Conservation (phyloP, 2,797 vertebrate genomes). For the Bradypus variegatus region DNA sequence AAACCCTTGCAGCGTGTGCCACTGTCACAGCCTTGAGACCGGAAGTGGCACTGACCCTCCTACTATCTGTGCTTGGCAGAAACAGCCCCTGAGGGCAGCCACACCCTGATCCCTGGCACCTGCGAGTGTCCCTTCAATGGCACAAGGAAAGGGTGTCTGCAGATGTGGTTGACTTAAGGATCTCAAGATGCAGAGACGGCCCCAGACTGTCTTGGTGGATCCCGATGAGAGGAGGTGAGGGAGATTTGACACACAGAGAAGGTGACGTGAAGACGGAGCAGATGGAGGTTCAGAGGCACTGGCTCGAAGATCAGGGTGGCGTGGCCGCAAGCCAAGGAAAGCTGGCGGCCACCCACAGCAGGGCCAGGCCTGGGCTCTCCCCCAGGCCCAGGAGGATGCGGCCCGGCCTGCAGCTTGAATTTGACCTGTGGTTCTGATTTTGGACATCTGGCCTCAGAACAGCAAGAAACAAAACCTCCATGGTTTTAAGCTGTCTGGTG, state of each 20-base stretch:
- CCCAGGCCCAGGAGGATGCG: accelerated
- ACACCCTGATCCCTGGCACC: not conserved
- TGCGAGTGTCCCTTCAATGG: not conserved
- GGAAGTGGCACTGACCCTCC: too few relatives aligned
- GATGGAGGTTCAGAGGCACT: not conserved
- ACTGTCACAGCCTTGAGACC: not conserved
- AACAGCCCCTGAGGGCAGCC: not conserved
- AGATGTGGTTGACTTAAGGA: not conserved
- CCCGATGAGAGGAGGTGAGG: not conserved
- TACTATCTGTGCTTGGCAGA: not conserved
- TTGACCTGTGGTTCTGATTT: not conserved
- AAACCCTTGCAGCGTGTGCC: not conserved
- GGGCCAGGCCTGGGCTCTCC: not conserved
- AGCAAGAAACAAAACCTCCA: not conserved
- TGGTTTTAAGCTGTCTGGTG: too few relatives aligned
- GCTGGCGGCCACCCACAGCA: not conserved
- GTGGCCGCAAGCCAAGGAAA: too few relatives aligned
- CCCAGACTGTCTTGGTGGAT: too few relatives aligned
- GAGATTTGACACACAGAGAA: not conserved
- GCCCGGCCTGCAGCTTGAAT: not conserved
- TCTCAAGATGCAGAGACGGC: not conserved
- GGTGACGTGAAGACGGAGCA: not conserved
- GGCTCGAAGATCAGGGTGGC: too few relatives aligned
- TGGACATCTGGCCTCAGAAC: not conserved
- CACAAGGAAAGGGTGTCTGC: not conserved